phyloP scores from a whole-genome alignment of 2,888 invertebrate species.

The Dynastes tityus region DNA sequence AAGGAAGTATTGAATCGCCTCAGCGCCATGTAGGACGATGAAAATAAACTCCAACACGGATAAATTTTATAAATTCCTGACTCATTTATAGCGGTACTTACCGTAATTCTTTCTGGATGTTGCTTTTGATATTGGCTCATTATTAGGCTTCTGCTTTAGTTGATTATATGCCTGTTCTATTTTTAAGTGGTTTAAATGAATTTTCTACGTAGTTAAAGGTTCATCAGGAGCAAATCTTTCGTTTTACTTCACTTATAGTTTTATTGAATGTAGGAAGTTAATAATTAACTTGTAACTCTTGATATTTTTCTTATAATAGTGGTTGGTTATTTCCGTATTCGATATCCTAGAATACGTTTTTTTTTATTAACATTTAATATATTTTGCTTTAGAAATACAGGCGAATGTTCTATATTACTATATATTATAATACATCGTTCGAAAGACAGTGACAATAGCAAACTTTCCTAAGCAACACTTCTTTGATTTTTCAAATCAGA shows the following conservation, averaged over 20 bases:
- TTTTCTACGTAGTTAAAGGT: background rate
- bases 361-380: background rate
- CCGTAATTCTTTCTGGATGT: background rate
- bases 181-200: background rate
- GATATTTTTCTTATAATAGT: no score
- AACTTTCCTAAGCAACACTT: no score
- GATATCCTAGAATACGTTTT: no score
- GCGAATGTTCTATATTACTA: no score
- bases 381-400: background rate
- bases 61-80: background rate
- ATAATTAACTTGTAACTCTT: no score
- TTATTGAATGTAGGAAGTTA: no score
- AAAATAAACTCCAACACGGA: background rate
- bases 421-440: no score
- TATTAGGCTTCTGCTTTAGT: background rate
- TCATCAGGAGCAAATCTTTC: background rate
- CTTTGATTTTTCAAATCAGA: no score
- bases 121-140: constrained; percentile 2
- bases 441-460: no score
- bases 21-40: background rate
- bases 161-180: background rate
- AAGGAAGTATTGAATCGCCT: background rate
- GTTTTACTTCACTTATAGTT: background rate
- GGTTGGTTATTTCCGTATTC: no score
- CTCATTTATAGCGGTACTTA: constrained; percentile 10